Conservation (phyloP, 2,888 invertebrate species). For the Meiosimyza platycephala region DNA sequence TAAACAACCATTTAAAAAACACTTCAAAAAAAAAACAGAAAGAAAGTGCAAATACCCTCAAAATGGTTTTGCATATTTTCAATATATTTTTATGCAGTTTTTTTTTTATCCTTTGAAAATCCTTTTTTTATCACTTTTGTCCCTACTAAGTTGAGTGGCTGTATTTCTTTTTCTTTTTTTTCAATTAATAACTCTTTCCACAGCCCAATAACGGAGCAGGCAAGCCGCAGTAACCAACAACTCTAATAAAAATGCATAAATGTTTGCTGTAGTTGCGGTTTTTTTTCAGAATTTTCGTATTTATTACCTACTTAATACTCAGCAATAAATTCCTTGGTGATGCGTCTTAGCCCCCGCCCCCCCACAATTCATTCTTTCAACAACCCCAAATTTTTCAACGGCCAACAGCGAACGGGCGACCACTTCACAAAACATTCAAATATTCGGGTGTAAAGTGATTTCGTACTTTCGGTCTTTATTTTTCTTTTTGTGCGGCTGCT, state of each 20-base stretch:
- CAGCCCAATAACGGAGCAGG: neutral
- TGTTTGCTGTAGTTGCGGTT: conserved; percentile 6
- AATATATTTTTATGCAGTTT: neutral
- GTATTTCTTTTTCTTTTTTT: neutral
- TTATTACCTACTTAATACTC: conserved; percentile 10
- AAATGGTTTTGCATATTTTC: too few relatives aligned
- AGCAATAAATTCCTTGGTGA: neutral
- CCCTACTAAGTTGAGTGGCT: neutral
- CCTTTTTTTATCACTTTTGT: neutral
- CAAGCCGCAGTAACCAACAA: neutral
- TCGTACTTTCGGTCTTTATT: neutral
- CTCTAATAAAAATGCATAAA: conserved; percentile 1
- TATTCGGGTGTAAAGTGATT: conserved; percentile 16
- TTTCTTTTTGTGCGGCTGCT: too few relatives aligned
- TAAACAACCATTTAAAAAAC: too few relatives aligned
- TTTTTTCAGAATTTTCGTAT: neutral
- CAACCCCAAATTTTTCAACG: neutral
- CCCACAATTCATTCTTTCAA: neutral
- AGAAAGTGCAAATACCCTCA: too few relatives aligned
- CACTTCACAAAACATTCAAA: conserved; percentile 11
- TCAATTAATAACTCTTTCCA: conserved; percentile 12
- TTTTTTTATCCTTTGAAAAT: neutral
- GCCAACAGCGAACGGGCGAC: neutral
- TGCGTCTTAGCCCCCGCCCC: neutral
- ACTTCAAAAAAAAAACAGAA: too few relatives aligned